These are phyloP conservation scores for Xiphydria camelus DNA, from an alignment of 2,888 invertebrate species.

Conservation along the genomic window DNA sequence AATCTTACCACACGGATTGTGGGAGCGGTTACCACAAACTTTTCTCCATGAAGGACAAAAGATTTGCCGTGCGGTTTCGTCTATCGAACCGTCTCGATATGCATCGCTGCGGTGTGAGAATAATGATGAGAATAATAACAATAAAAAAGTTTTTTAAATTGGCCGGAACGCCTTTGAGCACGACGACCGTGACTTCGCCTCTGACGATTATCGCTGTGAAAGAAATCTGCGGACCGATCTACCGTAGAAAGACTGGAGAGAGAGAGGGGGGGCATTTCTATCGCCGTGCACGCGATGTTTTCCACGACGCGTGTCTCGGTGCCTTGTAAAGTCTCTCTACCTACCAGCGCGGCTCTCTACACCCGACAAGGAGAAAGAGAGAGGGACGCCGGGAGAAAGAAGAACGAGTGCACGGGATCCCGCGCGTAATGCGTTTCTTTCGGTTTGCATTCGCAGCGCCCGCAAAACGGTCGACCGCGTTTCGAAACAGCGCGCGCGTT, in stretches of 20 bases:
- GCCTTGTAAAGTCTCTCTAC: slow-evolving; percentile 21
- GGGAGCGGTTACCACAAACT: no score
- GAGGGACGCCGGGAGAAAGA: slow-evolving; percentile 9
- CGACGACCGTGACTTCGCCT: no score
- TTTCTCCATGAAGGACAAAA: no score
- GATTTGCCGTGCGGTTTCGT: no score
- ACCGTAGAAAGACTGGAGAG: background rate
- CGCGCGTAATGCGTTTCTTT: slow-evolving; percentile 39
- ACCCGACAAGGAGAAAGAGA: slow-evolving; percentile 7
- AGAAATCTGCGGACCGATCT: no score
- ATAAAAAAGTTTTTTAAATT: no score
- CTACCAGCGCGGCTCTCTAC: background rate
- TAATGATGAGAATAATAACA: no score
- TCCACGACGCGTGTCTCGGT: slow-evolving; percentile 2
- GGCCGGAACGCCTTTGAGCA: no score
- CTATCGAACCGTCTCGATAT: no score
- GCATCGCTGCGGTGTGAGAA: no score
- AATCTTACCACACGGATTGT: no score
- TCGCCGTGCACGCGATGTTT: slow-evolving; percentile 12
- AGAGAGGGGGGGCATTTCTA: slow-evolving; percentile 8
- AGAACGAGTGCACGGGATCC: slow-evolving; percentile 10
- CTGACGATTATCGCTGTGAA: no score
- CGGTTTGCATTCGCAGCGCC: slow-evolving; percentile 24
- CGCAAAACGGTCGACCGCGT: slow-evolving; percentile 24
- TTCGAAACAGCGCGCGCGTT: slow-evolving; percentile 14